A percentile compares a stretch with the other conserved stretches of the same genome.
Conservation (phyloP, 2,797 vertebrate species). For the Catamblyrhynchus diadema region DNA sequence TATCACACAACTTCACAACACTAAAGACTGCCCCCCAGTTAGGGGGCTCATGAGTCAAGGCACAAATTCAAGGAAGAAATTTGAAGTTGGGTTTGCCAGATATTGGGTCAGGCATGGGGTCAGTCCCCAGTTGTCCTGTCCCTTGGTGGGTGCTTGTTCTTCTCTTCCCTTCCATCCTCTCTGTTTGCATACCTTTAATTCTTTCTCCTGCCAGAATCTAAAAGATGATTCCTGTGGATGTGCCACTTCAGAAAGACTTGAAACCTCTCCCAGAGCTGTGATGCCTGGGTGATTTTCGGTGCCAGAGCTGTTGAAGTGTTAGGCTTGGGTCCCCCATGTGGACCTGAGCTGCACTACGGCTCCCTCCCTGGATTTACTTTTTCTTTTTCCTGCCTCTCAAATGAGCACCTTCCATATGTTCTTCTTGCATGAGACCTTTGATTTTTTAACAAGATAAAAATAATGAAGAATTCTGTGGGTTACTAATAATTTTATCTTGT, state of each 20-base stretch:
- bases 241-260: fast-evolving
- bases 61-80: neutral
- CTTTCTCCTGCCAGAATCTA: fast-evolving
- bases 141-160: fast-evolving
- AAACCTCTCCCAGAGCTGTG: neutral
- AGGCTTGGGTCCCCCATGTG: slow-evolving; percentile 44
- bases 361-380: neutral
- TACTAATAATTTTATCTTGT: neutral
- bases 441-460: neutral
- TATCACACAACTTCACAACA: neutral
- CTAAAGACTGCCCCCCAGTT: fast-evolving
- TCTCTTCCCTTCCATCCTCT: neutral
- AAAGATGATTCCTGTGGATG: neutral
- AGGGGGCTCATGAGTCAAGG: neutral
- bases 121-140: neutral
- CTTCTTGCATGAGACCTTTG: neutral
- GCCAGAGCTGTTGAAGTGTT: neutral
- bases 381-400: neutral
- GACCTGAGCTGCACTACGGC: slow-evolving; percentile 27
- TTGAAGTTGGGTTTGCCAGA: neutral
- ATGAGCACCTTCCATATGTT: neutral
- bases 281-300: fast-evolving
- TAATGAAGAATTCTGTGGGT: neutral
- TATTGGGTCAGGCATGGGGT: fast-evolving
- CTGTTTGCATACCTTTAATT: fast-evolving